These are phyloP conservation scores for Abrostola tripartita DNA, from an alignment of 2,888 invertebrate genomes.

Conservation along the genomic window DNA sequence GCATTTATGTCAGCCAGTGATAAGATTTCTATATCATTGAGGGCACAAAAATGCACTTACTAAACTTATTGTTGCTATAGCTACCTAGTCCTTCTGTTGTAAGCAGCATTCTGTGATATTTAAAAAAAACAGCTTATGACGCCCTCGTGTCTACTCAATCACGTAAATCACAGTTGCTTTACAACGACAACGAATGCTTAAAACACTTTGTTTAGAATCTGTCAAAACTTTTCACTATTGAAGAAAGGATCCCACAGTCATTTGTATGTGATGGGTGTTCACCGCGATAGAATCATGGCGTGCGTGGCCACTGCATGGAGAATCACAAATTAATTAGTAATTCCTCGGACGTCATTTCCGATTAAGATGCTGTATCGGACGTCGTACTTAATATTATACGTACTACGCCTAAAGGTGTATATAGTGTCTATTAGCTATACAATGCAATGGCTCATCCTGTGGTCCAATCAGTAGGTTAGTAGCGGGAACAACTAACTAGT, in stretches of 20 bases:
- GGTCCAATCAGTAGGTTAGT: background rate
- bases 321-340: constrained; percentile 38
- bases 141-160: constrained; percentile 2
- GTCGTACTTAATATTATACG: constrained; percentile 8
- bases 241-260: constrained; percentile 34
- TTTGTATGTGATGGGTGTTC: constrained; percentile 30
- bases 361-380: constrained; percentile 31
- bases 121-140: too few species aligned
- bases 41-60: too few species aligned
- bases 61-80: too few species aligned
- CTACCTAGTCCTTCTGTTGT: too few species aligned
- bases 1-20: too few species aligned
- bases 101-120: too few species aligned
- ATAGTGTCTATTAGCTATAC: background rate
- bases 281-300: constrained; percentile 16
- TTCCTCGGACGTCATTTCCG: constrained; percentile 34
- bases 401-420: background rate
- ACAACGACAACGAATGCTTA: constrained; percentile 5
- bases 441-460: background rate
- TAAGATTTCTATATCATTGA: too few species aligned
- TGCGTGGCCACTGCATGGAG: constrained; percentile 20
- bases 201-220: background rate
- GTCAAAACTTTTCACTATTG: constrained; percentile 30
- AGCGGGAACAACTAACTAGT: too few species aligned
- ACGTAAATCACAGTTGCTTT: constrained; percentile 17